A percentile compares a stretch with the other conserved stretches of the same genome.
Conservation (phyloP, 2,113 vertebrate species). For the Nibea coibor region DNA sequence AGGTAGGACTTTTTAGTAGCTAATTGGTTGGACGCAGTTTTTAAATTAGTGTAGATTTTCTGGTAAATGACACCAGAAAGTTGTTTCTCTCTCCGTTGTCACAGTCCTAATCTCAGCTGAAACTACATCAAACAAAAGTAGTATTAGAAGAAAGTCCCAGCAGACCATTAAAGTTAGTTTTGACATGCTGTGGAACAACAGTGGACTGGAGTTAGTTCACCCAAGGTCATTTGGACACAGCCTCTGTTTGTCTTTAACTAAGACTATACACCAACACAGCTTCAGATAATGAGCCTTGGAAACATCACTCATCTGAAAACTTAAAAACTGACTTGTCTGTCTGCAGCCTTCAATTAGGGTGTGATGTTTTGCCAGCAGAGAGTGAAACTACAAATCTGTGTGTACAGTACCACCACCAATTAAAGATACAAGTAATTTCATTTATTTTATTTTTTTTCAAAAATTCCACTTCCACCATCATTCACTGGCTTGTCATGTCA, state of each 20-base stretch:
- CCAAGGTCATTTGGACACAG: conserved; percentile 16
- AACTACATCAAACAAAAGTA: conserved; percentile 5
- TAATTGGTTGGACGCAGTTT: background rate
- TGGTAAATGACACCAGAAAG: background rate
- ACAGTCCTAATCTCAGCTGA: conserved; percentile 1
- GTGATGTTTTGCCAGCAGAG: conserved; percentile 13
- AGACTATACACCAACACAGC: conserved; percentile 1
- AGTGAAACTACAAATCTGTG: conserved; percentile 1
- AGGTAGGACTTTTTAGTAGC: no score
- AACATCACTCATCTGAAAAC: conserved; percentile 39
- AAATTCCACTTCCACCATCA: conserved; percentile 34
- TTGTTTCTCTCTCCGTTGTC: background rate
- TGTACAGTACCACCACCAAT: conserved; percentile 16
- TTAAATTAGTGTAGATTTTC: background rate
- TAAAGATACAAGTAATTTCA: conserved; percentile 26
- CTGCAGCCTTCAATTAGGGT: conserved; percentile 33
- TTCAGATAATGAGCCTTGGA: conserved; percentile 48
- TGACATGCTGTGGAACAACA: conserved; percentile 43
- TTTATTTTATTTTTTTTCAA: conserved; percentile 1
- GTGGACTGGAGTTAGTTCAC: conserved; percentile 3
- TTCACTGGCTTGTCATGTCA: conserved; percentile 46
- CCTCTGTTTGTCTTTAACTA: conserved; percentile 23
- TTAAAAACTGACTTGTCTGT: conserved; percentile 18
- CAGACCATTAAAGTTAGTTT: conserved; percentile 26
- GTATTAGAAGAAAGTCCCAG: background rate